phyloP scores from a whole-genome alignment of 1,140 invertebrate species.

The Caenorhabditis inopinata region DNA sequence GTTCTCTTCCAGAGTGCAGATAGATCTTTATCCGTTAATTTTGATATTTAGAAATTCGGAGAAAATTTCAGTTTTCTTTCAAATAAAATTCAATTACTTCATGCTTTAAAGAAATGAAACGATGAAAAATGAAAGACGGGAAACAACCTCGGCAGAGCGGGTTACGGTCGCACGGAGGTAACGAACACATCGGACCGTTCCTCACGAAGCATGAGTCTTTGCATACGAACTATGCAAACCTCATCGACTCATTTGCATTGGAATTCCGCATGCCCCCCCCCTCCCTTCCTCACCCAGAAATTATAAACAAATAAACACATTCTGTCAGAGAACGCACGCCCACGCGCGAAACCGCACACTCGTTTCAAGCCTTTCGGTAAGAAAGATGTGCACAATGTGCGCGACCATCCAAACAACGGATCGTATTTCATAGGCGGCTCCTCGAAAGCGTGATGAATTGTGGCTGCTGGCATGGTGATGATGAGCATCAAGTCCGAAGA shows the following conservation, averaged over 20 bases:
- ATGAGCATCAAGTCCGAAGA: too few species aligned
- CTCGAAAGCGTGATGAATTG: slow-evolving; percentile 4
- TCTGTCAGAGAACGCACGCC: neutral
- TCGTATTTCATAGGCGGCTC: slow-evolving; percentile 18
- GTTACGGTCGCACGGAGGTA: too few species aligned
- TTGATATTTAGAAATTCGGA: too few species aligned
- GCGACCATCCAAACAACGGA: neutral
- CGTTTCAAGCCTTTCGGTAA: slow-evolving; percentile 13
- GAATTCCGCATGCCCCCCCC: neutral
- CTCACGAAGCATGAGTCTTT: neutral
- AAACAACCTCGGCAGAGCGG: too few species aligned
- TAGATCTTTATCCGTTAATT: too few species aligned
- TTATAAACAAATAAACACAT: slow-evolving; percentile 32
- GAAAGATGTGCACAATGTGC: slow-evolving; percentile 5
- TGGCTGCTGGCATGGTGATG: neutral
- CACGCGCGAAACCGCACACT: slow-evolving; percentile 27
- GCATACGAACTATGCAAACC: slow-evolving; percentile 18
- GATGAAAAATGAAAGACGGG: too few species aligned
- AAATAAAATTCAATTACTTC: too few species aligned
- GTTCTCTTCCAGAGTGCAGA: too few species aligned
- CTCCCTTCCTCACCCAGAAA: neutral
- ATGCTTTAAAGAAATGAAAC: too few species aligned
- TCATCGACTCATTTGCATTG: slow-evolving; percentile 23
- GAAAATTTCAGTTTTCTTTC: too few species aligned
- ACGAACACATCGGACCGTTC: too few species aligned